phyloP scores from a whole-genome alignment of 2,888 invertebrate genomes.

The Acleris literana region DNA sequence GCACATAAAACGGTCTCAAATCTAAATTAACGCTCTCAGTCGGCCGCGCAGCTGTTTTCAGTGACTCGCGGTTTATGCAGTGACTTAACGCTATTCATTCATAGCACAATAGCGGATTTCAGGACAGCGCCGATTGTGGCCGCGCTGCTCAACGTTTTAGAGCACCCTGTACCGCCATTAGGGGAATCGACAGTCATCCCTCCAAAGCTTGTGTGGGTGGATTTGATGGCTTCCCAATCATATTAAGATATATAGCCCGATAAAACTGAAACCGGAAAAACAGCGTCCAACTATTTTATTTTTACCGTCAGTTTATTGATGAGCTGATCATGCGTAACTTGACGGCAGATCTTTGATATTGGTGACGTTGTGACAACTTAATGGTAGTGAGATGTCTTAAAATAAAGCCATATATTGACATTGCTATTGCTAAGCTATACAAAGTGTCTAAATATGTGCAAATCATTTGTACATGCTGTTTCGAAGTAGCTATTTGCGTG shows the following conservation, averaged over 20 bases:
- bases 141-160: constrained; percentile 9
- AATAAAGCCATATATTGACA: no score
- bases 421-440: no score
- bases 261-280: no score
- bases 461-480: no score
- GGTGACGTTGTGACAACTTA: no score
- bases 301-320: no score
- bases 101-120: constrained; percentile 56
- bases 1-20: neutral
- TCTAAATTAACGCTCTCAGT: constrained; percentile 5
- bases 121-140: constrained; percentile 19
- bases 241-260: neutral
- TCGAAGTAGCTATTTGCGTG: no score
- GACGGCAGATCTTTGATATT: no score
- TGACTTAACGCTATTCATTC: constrained; percentile 58
- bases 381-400: no score
- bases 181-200: constrained; percentile 27
- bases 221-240: neutral
- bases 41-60: constrained; percentile 43
- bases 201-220: neutral
- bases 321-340: no score
- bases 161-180: constrained; percentile 22
- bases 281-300: no score
- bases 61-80: constrained; percentile 57
- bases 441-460: no score